phyloP scores from a whole-genome alignment of 2,888 invertebrate genomes.

The Enchytraeus crypticus region DNA sequence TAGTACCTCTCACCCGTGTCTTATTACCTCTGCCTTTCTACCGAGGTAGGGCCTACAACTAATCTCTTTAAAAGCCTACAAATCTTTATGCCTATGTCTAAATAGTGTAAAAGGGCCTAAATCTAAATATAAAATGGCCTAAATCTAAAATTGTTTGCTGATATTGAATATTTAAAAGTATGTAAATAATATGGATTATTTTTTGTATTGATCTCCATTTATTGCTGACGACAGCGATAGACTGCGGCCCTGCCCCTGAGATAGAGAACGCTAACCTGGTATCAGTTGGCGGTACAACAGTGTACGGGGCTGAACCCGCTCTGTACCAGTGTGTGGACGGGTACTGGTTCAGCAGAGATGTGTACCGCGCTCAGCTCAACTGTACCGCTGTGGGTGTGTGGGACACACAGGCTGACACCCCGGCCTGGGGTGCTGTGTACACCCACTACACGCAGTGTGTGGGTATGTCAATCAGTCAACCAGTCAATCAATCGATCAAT shows the following conservation, averaged over 20 bases:
- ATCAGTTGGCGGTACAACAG: neutral
- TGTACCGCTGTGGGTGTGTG: neutral
- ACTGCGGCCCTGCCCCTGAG: neutral
- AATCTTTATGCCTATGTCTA: too few relatives aligned
- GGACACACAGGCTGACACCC: neutral
- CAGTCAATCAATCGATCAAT: too few relatives aligned
- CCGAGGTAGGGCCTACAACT: too few relatives aligned
- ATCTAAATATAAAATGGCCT: too few relatives aligned
- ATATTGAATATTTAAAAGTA: too few relatives aligned
- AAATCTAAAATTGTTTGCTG: too few relatives aligned
- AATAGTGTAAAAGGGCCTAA: too few relatives aligned
- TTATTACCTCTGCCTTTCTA: too few relatives aligned
- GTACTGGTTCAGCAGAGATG: slow-evolving; percentile 1
- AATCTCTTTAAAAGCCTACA: too few relatives aligned
- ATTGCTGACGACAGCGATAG: neutral
- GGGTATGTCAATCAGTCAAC: neutral
- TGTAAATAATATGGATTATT: too few relatives aligned
- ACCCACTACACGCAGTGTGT: neutral
- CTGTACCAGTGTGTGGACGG: neutral
- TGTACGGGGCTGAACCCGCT: neutral
- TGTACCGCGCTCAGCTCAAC: neutral
- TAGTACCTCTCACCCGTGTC: too few relatives aligned
- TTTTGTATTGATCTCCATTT: too few relatives aligned
- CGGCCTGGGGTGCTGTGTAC: neutral
- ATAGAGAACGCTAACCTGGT: neutral